These are phyloP conservation scores for Elgaria multicarinata DNA, from an alignment of 2,113 vertebrate genomes.

Conservation along the genomic window DNA sequence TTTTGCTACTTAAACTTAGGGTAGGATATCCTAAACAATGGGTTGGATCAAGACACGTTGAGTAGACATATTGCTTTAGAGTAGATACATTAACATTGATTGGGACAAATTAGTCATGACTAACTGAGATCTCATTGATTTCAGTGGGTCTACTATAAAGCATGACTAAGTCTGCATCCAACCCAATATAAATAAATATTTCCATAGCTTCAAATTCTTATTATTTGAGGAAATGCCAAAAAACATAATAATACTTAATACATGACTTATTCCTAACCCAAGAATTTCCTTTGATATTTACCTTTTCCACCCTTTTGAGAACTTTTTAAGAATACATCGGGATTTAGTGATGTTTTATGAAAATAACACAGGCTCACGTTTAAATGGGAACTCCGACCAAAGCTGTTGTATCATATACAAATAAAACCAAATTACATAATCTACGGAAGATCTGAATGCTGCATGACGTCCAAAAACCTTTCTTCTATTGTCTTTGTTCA, in stretches of 20 bases:
- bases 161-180: neutral
- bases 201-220: constrained; percentile 13
- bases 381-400: neutral
- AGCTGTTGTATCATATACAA: neutral
- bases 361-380: constrained; percentile 40
- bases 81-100: neutral
- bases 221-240: constrained; percentile 18
- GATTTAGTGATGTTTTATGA: neutral
- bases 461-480: constrained; percentile 13
- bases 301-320: neutral
- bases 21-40: too few species aligned
- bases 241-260: neutral
- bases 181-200: constrained; percentile 1
- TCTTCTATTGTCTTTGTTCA: neutral
- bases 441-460: constrained; percentile 15
- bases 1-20: neutral
- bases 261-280: constrained; percentile 63
- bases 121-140: too few species aligned
- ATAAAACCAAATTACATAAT: neutral
- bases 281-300: constrained; percentile 33
- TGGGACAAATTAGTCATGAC: neutral
- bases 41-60: too few species aligned
- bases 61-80: neutral
- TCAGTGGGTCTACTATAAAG: too few species aligned
- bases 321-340: neutral